Base-by-base conservation (phyloP, 2,113 vertebrate genomes). In the Romanogobio albipinnatus region DNA sequence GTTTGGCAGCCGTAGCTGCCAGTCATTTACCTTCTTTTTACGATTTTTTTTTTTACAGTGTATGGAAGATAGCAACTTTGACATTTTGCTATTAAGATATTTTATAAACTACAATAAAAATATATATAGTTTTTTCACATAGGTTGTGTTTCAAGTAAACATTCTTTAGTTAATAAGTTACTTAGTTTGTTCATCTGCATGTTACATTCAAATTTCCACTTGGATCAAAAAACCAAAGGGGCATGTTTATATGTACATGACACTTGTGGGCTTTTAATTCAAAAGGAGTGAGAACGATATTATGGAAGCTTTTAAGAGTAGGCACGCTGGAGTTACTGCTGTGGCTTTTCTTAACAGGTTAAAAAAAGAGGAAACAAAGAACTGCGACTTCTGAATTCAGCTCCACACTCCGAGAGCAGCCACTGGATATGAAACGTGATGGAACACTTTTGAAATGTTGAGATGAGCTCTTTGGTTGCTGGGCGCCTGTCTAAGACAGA, bases 401-500 rank as follows among this genome's bases (percentile, higher is more conserved):
- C 76, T 71, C 68, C 53, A 75, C 81, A 51, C 81, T 84, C 76
- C 1, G 47, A 56, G 61, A 11, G 53, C 62, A 83, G 79, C 90
- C 47, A 80, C 78, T 77, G 88, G 89, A 90, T 84, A 77, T 81
- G 43, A 88, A 88, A 85, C 62, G 80, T 73, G 7, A n/a, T 77
- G 29, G 24, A 66, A 49, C 9, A 85, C 86, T 88, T 89, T 84
- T 71, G 43, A 78, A 89, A 91, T 80, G 85, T 81, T 53, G 53
- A 89, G 66, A 85, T 86, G 33, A 85, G 85, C 71, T 84, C 85
- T 85, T 85, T 59, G 80, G 89, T 85, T 89, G 84, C 87, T 76
- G 76, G 81, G 88, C 82, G 84, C 75, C 81, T 82, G 84, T 89
- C 86, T 86, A 81, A 89, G 88, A 91, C 87, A 70, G 82, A 68